Conservation (phyloP, 2,888 invertebrate species). For the Drosophila mulleri region DNA sequence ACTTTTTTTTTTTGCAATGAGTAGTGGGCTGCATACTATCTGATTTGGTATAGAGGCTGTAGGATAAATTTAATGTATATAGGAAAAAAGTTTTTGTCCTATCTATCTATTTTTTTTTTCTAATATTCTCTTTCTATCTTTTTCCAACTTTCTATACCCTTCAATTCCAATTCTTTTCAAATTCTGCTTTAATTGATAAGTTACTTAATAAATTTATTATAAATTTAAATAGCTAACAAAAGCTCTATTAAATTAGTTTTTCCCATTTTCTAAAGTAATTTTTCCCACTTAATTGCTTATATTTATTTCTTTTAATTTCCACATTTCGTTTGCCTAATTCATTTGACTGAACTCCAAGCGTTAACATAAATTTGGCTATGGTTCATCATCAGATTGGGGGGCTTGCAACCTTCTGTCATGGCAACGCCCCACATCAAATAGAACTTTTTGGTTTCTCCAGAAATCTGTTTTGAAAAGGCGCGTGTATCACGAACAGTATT, state of each 20-base stretch:
- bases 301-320: slow-evolving; percentile 17
- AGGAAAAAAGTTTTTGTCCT: too few relatives aligned
- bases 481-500: slow-evolving; percentile 69
- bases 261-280: too few relatives aligned
- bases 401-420: slow-evolving; percentile 31
- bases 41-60: too few relatives aligned
- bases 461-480: slow-evolving; percentile 29
- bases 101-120: too few relatives aligned
- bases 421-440: slow-evolving; percentile 34
- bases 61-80: too few relatives aligned
- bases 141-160: too few relatives aligned
- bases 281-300: slow-evolving; percentile 24
- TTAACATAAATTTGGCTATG: slow-evolving; percentile 15
- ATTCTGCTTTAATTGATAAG: too few relatives aligned
- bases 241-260: not conserved
- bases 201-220: not conserved
- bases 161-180: too few relatives aligned
- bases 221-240: not conserved
- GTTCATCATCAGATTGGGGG: slow-evolving; percentile 26
- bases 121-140: too few relatives aligned
- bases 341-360: slow-evolving; percentile 7
- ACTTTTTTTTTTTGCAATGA: slow-evolving; percentile 6
- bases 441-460: slow-evolving; percentile 9
- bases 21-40: not conserved
- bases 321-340: slow-evolving; percentile 13